Conservation (phyloP, 2,797 vertebrate genomes). For the Esox masquinongy region DNA sequence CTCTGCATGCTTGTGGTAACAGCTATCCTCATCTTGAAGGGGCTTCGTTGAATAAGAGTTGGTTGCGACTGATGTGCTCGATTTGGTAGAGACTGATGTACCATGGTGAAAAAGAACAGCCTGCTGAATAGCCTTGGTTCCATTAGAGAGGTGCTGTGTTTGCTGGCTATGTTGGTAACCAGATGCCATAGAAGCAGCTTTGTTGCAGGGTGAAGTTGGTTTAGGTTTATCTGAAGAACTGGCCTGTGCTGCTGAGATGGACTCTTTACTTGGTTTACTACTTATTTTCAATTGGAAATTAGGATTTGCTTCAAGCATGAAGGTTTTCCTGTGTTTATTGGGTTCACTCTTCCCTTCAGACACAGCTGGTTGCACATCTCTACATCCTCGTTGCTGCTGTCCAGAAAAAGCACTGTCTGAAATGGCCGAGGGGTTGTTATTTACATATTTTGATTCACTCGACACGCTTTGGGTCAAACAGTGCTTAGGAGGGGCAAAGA, state of each 20-base stretch:
- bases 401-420: rapidly evolving
- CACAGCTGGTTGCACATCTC: conserved; percentile 21
- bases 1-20: not conserved
- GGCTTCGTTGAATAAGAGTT: not conserved
- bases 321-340: conserved; percentile 37
- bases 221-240: not conserved
- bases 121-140: conserved; percentile 24
- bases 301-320: conserved; percentile 49
- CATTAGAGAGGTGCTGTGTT: conserved; percentile 30
- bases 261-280: too few relatives aligned
- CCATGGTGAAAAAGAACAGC: not conserved
- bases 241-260: not conserved
- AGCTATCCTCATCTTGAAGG: not conserved
- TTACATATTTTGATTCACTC: too few relatives aligned
- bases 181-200: not conserved
- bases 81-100: conserved; percentile 17
- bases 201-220: not conserved
- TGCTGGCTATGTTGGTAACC: conserved; percentile 5
- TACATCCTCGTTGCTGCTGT: not conserved
- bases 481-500: conserved; percentile 44
- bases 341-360: conserved; percentile 42
- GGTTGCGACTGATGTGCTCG: conserved; percentile 29
- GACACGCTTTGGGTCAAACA: conserved; percentile 64
- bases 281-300: conserved; percentile 25
- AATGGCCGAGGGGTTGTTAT: not conserved